Evolutionary conservation across 2,113 vertebrate genomes (phyloP).

Genomic region (Xyliphius kryptos): DNA sequence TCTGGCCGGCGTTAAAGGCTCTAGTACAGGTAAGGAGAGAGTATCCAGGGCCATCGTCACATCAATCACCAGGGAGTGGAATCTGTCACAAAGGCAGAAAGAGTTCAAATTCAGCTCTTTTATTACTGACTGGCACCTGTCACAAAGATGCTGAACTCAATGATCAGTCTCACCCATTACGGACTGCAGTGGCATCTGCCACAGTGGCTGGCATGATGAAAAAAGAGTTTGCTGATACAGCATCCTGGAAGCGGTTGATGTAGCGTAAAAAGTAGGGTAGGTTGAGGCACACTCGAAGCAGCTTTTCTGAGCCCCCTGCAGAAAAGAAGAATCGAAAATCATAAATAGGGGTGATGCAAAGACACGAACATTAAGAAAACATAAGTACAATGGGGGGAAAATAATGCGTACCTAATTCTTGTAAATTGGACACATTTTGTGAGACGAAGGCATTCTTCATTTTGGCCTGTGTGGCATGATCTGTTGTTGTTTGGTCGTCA

Average conservation of each 20-base stretch:
- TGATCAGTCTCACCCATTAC: constrained; percentile 85
- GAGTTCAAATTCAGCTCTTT: too few relatives aligned
- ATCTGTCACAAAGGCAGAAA: constrained; percentile 57
- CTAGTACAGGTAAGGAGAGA: constrained; percentile 89
- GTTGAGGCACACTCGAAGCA: constrained; percentile 93
- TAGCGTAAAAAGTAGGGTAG: constrained; percentile 95
- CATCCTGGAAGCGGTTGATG: constrained; percentile 98
- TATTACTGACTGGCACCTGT: too few relatives aligned
- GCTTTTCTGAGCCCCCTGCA: constrained; percentile 92
- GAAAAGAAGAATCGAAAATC: neutral
- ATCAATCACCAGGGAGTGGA: constrained; percentile 95
- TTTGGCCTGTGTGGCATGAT: constrained; percentile 83
- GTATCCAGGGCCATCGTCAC: constrained; percentile 98
- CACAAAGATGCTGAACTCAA: neutral
- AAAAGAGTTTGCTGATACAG: constrained; percentile 92
- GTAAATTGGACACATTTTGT: constrained; percentile 95
- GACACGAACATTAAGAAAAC: too few relatives aligned
- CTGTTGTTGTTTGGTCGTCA: constrained; percentile 77
- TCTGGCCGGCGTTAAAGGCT: constrained; percentile 87
- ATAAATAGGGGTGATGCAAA: too few relatives aligned
- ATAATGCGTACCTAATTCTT: constrained; percentile 91
- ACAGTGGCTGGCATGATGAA: constrained; percentile 99
- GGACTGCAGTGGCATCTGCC: constrained; percentile 93
- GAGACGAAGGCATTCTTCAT: constrained; percentile 95
- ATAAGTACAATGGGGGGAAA: too few relatives aligned